Base-by-base conservation (phyloP, 1,140 invertebrate species). In the Chrysopa pallens region DNA sequence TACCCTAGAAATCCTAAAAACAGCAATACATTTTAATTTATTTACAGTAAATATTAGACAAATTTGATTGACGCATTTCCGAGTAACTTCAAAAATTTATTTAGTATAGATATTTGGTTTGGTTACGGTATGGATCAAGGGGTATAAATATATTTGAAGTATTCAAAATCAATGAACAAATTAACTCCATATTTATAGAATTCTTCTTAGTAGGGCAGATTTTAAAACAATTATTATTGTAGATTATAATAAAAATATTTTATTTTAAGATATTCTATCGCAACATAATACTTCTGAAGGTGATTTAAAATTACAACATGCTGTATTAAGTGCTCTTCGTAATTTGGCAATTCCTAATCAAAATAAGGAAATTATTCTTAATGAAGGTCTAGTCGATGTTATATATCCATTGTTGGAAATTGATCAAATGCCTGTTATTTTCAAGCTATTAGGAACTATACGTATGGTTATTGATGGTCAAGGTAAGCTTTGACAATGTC, bases 401-500 rank as follows among this genome's bases (percentile, higher is more conserved):
- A 67, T 86, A 15, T 64, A 87, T 53, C 76, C 78, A 0, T 74
- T 80, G 67, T 61, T 82, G 4, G 65, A 74, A 38, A 76, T 85
- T 39, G 78, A 84, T 46, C 76, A 83, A 36, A 76, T 72, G 50
- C 74, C 79, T 6, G 84, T 91, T 1, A 78, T 86, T 27, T 91
- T 89, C 53, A 91, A 90, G 62, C 63, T 92, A 17, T 55, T 92
- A 17, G 87, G 85, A 8, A 84, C 86, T 13, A 59, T 91, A 4
- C 69, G 88, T 42, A 89, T 93, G 76, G 70, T 88, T 23, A 75
- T 85, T 33, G 82, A 85, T 64, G 76, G 78, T 9, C 83, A 87
- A 71, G 70, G 72, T 74, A 61, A 56, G 52, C 23, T 23, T 23
- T 3, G 17, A 23, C 17, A 23, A n/a, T n/a, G n/a, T n/a, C n/a